Base-by-base conservation (phyloP, 2,888 invertebrate species). In the Caenorhabditis zanzibari region DNA sequence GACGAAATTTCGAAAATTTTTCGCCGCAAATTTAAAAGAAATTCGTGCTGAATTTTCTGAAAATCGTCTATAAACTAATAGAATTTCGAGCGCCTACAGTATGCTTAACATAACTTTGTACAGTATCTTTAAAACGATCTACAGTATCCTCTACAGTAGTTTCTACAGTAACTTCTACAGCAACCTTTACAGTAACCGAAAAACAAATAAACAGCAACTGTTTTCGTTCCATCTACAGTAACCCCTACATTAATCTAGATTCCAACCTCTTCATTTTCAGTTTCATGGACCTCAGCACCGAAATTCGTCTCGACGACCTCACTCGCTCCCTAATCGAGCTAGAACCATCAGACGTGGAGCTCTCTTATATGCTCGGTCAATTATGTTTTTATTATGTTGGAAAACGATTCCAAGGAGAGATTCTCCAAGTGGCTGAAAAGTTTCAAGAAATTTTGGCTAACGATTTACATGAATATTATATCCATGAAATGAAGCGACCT, bases 381-480 rank as follows among this genome's bases (percentile, higher is more conserved):
- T 44, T 83, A 12, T 73, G 63, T 22, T 85, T 82, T 56, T 58
- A 81, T 49, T 66, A 77, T 26, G 75, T 76, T 35, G 82, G 81
- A 56, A 81, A 75, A 47, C 69, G 44, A 47, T 58, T 64, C 24
- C 64, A 64, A 54, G 72, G 72, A 28, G 72, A 72, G 16, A 44
- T 81, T n/a, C 28, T 72, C 24, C 56, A 68, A 10, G n/a, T 49
- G 0, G 35, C 59, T 1, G 77, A 82, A 10, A 52, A 56, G 12
- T 83, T 81, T 41, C 63, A 74, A 4, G 71, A 81, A 12, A 35
- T 32, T 7, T 44, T 85, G 10, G 77, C 82, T 9, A 35, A 76
- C 49, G 85, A 85, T 68, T 26, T 85, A 12, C 85, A 85, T 38
- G 28, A 81, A 10, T 83, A 83, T 26, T 85, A 85, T 59, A 26